Base-by-base conservation (phyloP, 1,140 invertebrate species). In the Drosophila nebulosa region DNA sequence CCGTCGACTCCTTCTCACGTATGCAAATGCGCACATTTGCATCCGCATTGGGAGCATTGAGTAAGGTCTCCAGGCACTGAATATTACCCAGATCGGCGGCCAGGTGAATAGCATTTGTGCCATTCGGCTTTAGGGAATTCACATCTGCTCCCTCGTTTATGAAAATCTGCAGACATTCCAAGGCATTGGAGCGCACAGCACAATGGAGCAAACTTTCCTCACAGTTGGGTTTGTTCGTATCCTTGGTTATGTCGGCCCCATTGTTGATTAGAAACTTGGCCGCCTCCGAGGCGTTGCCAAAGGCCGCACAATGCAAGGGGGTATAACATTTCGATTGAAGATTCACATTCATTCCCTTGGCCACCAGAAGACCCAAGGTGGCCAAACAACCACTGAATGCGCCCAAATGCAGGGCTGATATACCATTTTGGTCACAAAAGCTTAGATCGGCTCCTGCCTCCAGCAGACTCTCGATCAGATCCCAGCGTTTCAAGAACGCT, bases 291-390 rank as follows among this genome's bases (percentile, higher is more conserved):
- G 95, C 95, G 85, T 96, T 95, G 0, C 96, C 96, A 83, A 96
- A 96, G 24, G 96, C 96, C 4, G 96, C 96, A 80, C 95, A 96
- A 91, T 97, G 96, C 64, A 96, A 93, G 0, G 96, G 95, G 1
- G 95, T 95, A 78, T 95, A 95, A 69, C 93, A 94, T 90, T 94
- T 95, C 62, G 93, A 93, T 69, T 93, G 92, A 21, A 93, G 92
- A 91, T 95, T 95, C 3, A 96, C 93, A 83, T 95, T 94, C 50
- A 94, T 93, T 1, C 95, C 95, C 69, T 94, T 93, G 21, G 93
- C 90, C 35, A 97, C 93, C 4, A 97, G 91, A 77, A 94, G 95
- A 60, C 93, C 93, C 10, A 95, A 93, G 36, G 95, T 95, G n/a
- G 94, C 93, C 27, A 94, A 83, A 72, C 94, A 96, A 12, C 96